These are phyloP conservation scores for Lipotes vexillifer DNA, from an alignment of 2,113 vertebrate species.

Conservation along the genomic window DNA sequence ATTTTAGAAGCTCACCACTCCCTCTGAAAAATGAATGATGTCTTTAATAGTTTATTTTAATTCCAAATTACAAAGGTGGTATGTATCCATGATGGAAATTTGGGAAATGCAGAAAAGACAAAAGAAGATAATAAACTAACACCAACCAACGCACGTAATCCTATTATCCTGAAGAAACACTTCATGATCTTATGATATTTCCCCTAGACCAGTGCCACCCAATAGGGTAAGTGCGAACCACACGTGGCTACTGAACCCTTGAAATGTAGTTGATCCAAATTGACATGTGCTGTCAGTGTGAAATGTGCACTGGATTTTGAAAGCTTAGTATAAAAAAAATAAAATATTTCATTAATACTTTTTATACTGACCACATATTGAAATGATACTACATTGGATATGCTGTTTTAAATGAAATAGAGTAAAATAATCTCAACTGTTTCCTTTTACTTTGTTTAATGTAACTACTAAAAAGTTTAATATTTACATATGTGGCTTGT, in stretches of 20 bases:
- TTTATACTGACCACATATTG: neutral
- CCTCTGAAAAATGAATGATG: conserved; percentile 64
- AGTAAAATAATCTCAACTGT: neutral
- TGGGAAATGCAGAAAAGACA: neutral
- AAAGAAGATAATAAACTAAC: neutral
- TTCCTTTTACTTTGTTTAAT: neutral
- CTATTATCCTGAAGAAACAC: neutral
- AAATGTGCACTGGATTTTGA: neutral
- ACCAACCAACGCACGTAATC: no score
- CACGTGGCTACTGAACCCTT: fast-evolving
- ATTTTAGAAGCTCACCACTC: conserved; percentile 45
- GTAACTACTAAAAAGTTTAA: neutral
- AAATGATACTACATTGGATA: neutral
- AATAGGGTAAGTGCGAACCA: neutral
- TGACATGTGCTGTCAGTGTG: neutral
- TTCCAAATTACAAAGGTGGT: conserved; percentile 40
- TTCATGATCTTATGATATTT: neutral
- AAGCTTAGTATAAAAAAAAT: neutral
- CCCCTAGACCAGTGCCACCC: neutral
- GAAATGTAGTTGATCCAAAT: fast-evolving
- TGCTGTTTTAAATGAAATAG: neutral
- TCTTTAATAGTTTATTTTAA: conserved; percentile 63
- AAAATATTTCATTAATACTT: neutral
- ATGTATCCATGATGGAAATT: neutral
- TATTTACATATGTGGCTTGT: neutral